phyloP scores from a whole-genome alignment of 2,113 vertebrate species.

The Lontra canadensis region DNA sequence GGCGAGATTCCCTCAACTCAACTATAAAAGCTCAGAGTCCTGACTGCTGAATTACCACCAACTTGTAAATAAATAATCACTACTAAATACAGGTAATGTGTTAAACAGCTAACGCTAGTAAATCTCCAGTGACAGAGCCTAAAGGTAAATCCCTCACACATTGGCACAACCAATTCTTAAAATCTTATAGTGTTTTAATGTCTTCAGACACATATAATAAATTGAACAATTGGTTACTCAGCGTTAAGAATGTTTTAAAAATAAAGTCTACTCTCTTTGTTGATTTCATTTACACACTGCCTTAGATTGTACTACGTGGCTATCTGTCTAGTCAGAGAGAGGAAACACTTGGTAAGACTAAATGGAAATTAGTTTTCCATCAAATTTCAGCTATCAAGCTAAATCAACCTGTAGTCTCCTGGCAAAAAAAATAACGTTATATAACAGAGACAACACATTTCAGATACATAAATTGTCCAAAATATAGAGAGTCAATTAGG shows the following conservation, averaged over 20 bases:
- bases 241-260: conserved; percentile 83
- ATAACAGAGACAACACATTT: conserved; percentile 88
- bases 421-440: conserved; percentile 82
- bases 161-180: conserved; percentile 82
- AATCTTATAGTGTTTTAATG: conserved; percentile 74
- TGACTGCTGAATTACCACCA: conserved; percentile 82
- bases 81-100: conserved; percentile 85
- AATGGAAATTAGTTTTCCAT: conserved; percentile 78
- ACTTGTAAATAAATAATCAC: conserved; percentile 87
- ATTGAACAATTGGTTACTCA: conserved; percentile 81
- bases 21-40: conserved; percentile 79
- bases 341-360: conserved; percentile 77
- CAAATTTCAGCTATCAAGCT: conserved; percentile 88
- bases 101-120: conserved; percentile 85
- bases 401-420: conserved; percentile 85
- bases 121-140: conserved; percentile 85
- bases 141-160: conserved; percentile 82
- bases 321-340: conserved; percentile 74
- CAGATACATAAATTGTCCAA: conserved; percentile 90
- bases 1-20: conserved; percentile 78
- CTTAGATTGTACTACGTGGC: conserved; percentile 80
- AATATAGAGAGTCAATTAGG: conserved; percentile 83
- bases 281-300: conserved; percentile 80
- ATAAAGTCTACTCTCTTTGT: conserved; percentile 78
- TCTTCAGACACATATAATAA: conserved; percentile 82